Conservation (phyloP, 2,888 invertebrate genomes). For the Pseudococcus longispinus region DNA sequence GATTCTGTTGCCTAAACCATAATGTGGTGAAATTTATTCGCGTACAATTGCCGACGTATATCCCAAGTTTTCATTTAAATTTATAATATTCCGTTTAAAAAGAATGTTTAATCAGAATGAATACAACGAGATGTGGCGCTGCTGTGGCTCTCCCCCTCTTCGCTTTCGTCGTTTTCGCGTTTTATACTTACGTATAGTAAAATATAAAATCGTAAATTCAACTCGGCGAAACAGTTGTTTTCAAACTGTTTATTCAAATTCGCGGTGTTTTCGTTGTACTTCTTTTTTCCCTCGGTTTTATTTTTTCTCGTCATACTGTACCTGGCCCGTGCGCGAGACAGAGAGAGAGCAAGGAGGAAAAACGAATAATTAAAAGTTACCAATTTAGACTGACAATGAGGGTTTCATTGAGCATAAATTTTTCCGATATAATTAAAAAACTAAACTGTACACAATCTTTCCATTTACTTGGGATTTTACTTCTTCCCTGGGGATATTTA, state of each 20-base stretch:
- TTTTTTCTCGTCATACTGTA: background rate
- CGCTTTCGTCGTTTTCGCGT: background rate
- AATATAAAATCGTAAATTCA: slow-evolving; percentile 42
- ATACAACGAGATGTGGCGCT: background rate
- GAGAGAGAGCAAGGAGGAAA: background rate
- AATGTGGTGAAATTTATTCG: slow-evolving; percentile 28
- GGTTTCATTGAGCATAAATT: slow-evolving; percentile 32
- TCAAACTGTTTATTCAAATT: slow-evolving; percentile 42
- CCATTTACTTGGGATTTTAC: slow-evolving; percentile 10
- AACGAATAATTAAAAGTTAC: slow-evolving; percentile 43
- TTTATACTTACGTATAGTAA: background rate
- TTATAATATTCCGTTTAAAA: slow-evolving; percentile 32
- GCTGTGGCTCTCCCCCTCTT: too few species aligned
- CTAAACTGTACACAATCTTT: slow-evolving; percentile 22
- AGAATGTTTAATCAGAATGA: slow-evolving; percentile 42
- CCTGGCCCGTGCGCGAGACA: background rate
- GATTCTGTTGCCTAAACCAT: background rate
- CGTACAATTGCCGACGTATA: background rate
- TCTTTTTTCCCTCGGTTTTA: background rate
- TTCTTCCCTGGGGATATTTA: slow-evolving; percentile 6
- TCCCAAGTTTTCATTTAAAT: slow-evolving; percentile 34
- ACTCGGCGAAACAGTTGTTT: slow-evolving; percentile 34
- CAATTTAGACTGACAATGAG: slow-evolving; percentile 25
- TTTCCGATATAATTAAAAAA: slow-evolving; percentile 44
- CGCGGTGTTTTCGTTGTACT: background rate